These are phyloP conservation scores for Neodiprion fabricii DNA, from an alignment of 1,140 invertebrate genomes.

Conservation along the genomic window DNA sequence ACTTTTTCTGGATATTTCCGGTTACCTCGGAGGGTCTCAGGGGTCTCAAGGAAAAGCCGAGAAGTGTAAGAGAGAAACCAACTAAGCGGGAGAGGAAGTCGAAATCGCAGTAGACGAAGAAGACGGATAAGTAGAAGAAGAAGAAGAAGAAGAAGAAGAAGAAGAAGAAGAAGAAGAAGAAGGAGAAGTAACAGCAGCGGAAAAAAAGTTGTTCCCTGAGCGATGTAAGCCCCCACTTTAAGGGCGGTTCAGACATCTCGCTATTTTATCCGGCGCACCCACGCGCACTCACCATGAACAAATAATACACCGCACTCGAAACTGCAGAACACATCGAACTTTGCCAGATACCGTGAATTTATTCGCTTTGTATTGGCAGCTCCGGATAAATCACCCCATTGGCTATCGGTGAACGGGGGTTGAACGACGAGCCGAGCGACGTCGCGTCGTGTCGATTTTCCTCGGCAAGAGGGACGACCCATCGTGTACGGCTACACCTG, in stretches of 20 bases:
- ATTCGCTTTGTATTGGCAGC: constrained; percentile 45
- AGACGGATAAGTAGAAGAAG: not conserved
- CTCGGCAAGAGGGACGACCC: too few relatives aligned
- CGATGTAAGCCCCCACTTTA: not conserved
- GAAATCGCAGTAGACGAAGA: too few relatives aligned
- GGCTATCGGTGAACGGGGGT: not conserved
- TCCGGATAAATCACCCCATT: constrained; percentile 36
- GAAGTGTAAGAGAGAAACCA: too few relatives aligned
- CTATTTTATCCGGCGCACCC: not conserved
- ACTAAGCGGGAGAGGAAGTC: too few relatives aligned
- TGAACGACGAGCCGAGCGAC: too few relatives aligned
- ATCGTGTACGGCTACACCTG: too few relatives aligned
- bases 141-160: not conserved
- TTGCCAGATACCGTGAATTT: constrained; percentile 34
- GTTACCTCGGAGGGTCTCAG: too few relatives aligned
- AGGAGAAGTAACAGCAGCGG: too few relatives aligned
- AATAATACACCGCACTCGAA: too few relatives aligned
- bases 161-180: not conserved
- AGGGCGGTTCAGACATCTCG: constrained; percentile 4
- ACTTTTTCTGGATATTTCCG: too few relatives aligned
- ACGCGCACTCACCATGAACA: not conserved
- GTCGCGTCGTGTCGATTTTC: too few relatives aligned
- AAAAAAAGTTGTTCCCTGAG: not conserved
- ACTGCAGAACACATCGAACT: constrained; percentile 32
- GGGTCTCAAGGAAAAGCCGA: too few relatives aligned